phyloP scores from a whole-genome alignment of 2,113 vertebrate species.

The Xiphias gladius region DNA sequence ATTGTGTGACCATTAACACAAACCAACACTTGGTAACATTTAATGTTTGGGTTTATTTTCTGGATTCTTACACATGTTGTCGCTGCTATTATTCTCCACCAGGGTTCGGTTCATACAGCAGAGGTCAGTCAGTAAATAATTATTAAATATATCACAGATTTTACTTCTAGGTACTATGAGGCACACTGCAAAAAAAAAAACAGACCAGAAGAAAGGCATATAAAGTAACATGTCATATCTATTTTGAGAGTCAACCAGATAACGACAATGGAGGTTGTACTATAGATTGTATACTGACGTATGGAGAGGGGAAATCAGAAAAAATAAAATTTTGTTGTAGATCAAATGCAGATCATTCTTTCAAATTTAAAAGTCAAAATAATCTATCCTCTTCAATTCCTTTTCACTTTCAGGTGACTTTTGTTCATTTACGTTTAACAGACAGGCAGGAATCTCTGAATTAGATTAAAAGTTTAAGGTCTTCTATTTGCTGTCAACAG shows the following conservation, averaged over 20 bases:
- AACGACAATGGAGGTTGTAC: not conserved
- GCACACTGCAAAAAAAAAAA: slow-evolving; percentile 34
- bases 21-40: slow-evolving; percentile 27
- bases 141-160: slow-evolving; percentile 47
- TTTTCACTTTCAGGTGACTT: not conserved
- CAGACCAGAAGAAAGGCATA: slow-evolving; percentile 2
- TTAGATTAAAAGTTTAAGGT: not conserved
- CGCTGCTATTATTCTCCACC: slow-evolving; percentile 21
- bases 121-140: not conserved
- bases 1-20: not conserved
- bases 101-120: slow-evolving; percentile 25
- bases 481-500: not conserved
- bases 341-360: not conserved
- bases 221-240: not conserved
- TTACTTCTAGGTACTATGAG: slow-evolving; percentile 24
- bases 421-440: not conserved
- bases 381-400: not conserved
- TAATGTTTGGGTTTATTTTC: slow-evolving; percentile 47
- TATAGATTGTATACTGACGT: not conserved
- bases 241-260: not conserved
- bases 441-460: not conserved
- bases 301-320: slow-evolving; percentile 3
- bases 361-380: not conserved
- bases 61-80: not conserved
- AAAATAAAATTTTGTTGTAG: not conserved